Conservation (phyloP, 2,113 vertebrate species). For the Carassius auratus region DNA sequence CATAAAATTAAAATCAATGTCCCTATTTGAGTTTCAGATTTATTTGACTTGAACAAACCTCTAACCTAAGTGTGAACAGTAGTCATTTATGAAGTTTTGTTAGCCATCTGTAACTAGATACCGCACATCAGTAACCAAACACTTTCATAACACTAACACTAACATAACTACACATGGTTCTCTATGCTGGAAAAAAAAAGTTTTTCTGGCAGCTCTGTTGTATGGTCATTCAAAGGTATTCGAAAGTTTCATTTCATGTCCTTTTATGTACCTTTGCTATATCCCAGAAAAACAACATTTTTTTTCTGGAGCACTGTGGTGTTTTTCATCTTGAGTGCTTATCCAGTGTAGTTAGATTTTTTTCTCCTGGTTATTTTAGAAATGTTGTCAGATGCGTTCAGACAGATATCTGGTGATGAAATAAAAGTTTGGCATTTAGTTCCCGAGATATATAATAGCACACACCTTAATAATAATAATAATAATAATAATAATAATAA, state of each 20-base stretch:
- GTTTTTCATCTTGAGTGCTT: conserved; percentile 27
- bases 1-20: too few species aligned
- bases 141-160: conserved; percentile 17
- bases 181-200: not conserved
- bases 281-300: conserved; percentile 11
- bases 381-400: not conserved
- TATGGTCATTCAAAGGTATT: conserved; percentile 32
- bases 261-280: conserved; percentile 23
- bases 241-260: conserved; percentile 21
- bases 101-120: conserved; percentile 34
- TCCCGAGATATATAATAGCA: not conserved
- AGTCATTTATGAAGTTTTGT: conserved; percentile 54
- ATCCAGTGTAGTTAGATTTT: not conserved
- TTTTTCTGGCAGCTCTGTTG: conserved; percentile 14
- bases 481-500: too few species aligned
- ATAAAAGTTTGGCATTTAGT: conserved; percentile 7
- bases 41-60: too few species aligned
- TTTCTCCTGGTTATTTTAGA: not conserved
- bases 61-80: too few species aligned
- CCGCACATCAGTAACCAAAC: not conserved
- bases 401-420: conserved; percentile 5
- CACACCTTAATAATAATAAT: too few species aligned
- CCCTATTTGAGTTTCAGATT: too few species aligned
- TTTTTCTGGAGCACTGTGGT: conserved; percentile 36
- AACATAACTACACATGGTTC: conserved; percentile 57